Evolutionary conservation across 2,797 vertebrate species (phyloP), one percentile per base, ranked within the genome.

Genomic region (Coreius guichenoti): DNA sequence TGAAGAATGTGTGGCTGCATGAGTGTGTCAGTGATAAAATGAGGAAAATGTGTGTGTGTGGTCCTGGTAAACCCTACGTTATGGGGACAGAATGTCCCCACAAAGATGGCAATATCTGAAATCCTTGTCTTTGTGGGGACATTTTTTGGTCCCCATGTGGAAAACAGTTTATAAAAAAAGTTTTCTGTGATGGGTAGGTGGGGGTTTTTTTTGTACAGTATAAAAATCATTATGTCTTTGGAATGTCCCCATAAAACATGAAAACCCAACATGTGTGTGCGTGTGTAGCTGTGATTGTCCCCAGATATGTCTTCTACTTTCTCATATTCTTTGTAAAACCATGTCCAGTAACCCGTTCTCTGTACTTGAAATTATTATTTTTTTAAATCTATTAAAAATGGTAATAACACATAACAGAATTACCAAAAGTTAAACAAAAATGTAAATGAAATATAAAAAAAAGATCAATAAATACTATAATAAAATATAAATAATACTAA

Each of bases 11-110:
- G 81, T 90, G 91, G 47, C 63, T 89, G 89, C 78, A 36, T 81
- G 79, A 85, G 86, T 72, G 88, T 90, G 89, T 87, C 89, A 80
- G 54, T 84, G 90, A 85, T 88, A 89, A n/a, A n/a, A n/a, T n/a
- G 89, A 83, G 86, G 88, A 36, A 85, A 85, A 87, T 81, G 58
- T 85, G 54, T 56, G 54, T 56, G 21, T 56, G 21, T 58, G 54
- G 12, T 16, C 61, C 13, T 16, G 26, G 26, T 31, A 65, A 65
- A 31, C 5, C 49, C 49, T 7, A 19, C 49, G 0, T 19, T 51
- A 51, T 17, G 49, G 49, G 49, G 49, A 51, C 16, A 49, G 12
- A 26, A 14, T 49, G n/a, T 58, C 56, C 58, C 4, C 58, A 23
- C 23, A 26, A 13, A 61, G n/a, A 26, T 58, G 11, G n/a, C n/a